These are phyloP conservation scores for Hofmannophila pseudospretella DNA, from an alignment of 2,888 invertebrate species.

Conservation along the genomic window DNA sequence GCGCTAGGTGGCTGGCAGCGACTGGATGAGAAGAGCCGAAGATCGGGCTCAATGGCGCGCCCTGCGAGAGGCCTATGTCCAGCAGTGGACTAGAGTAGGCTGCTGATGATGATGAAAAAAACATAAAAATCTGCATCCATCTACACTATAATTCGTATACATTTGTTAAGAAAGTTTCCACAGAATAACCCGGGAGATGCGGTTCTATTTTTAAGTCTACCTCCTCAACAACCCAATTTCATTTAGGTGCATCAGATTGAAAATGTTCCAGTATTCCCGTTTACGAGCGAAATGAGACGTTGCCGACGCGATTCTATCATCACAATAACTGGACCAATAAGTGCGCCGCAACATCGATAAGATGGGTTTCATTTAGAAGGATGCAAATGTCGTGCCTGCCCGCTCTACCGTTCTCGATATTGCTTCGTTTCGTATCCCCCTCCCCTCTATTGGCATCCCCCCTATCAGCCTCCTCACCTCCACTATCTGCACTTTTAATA, in stretches of 20 bases:
- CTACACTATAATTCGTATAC: no score
- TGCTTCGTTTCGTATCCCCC: conserved; percentile 21
- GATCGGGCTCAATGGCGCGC: no score
- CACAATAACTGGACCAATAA: conserved; percentile 46
- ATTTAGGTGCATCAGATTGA: neutral
- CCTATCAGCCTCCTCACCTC: conserved; percentile 36
- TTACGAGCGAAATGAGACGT: conserved; percentile 3
- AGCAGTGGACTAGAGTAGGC: no score
- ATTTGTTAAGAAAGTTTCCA: no score
- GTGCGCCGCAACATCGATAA: conserved; percentile 50
- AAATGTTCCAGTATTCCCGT: neutral
- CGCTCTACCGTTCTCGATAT: conserved; percentile 57
- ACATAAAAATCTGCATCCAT: no score
- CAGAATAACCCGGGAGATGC: no score
- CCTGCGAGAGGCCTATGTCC: no score
- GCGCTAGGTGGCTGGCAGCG: no score
- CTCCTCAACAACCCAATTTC: neutral
- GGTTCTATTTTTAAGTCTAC: no score
- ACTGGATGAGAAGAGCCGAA: no score
- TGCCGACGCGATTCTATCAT: conserved; percentile 21
- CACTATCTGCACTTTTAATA: conserved; percentile 61
- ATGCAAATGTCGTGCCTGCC: conserved; percentile 60
- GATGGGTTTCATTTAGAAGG: conserved; percentile 43
- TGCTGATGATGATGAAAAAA: no score
- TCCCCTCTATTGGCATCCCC: conserved; percentile 12